phyloP scores from a whole-genome alignment of 2,113 vertebrate species.

The Globicephala melas region DNA sequence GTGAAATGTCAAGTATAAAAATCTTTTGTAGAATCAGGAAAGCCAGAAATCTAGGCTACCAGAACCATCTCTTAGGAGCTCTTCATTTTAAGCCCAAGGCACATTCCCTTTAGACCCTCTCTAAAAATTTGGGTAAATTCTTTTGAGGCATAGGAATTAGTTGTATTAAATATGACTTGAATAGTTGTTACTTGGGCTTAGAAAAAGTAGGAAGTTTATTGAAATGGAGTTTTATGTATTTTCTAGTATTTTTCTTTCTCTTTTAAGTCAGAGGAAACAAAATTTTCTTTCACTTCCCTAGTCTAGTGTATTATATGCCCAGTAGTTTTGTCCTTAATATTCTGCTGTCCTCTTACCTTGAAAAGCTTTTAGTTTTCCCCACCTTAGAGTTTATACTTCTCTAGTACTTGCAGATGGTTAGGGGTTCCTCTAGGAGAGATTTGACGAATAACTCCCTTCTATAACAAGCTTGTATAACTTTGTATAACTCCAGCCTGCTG shows the following conservation, averaged over 20 bases:
- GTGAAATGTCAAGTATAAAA: slow-evolving; percentile 26
- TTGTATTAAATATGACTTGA: slow-evolving; percentile 19
- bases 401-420: neutral
- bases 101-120: neutral
- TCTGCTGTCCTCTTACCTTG: neutral
- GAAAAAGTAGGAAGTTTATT: neutral
- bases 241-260: neutral
- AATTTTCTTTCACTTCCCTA: neutral
- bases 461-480: neutral
- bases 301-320: neutral
- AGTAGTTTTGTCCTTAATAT: neutral
- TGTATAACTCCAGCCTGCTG: neutral
- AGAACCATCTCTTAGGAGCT: neutral
- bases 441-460: neutral
- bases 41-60: slow-evolving; percentile 8
- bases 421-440: neutral
- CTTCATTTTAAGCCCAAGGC: neutral
- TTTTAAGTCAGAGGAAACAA: neutral
- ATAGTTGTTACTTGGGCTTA: neutral
- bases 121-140: neutral
- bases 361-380: neutral
- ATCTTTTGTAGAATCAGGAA: neutral
- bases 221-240: slow-evolving; percentile 17
- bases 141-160: neutral
- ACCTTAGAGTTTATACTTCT: neutral